Base-by-base conservation (phyloP, 2,797 vertebrate genomes). In the Argya squamiceps region DNA sequence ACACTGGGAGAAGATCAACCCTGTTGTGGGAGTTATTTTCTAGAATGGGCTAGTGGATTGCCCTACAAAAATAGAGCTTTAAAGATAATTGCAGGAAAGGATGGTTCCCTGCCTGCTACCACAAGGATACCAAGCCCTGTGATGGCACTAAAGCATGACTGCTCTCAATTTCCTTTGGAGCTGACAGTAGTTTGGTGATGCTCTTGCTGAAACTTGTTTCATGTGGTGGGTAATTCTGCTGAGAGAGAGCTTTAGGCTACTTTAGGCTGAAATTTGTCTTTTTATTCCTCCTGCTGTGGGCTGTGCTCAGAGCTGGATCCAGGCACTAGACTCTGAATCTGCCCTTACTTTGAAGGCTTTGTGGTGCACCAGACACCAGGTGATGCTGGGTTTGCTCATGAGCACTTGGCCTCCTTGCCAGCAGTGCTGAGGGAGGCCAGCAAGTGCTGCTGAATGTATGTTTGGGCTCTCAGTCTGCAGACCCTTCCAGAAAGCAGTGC, bases 351-450 rank as follows among this genome's bases (percentile, higher is more conserved):
- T 88, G 65, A 46, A 59, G 39, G 4, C 30, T 53, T 27, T 9
- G 50, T 47, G 62, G 26, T 24, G 29, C 36, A 36, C 10, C 34
- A 44, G 47, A 2, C 13, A 7, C 10, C 3, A 3, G 47, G 13
- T 41, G 62, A 10, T 46, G 52, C 53, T 58, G 79, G 14, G 9
- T 71, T 90, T 73, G 69, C n/a, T 50, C 8, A 0, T 3, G 71
- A 23, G 47, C 22, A 11, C 23, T 64, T 0, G 0, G 21, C 15
- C 29, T 88, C n/a, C 67, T 56, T 32, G 32, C 34, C 65, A 29
- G 86, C 15, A 8, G 52, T 14, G 27, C 64, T 88, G 71, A 55
- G 65, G 43, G 49, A n/a, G 64, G 29, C 50, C 34, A 64, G 53
- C n/a, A 19, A 49, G 21, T 9, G 36, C 83, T 55, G 34, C 63